Evolutionary conservation across 1,140 invertebrate species (phyloP), one percentile per base, ranked within the genome.

Genomic region (Dendroctonus valens): DNA sequence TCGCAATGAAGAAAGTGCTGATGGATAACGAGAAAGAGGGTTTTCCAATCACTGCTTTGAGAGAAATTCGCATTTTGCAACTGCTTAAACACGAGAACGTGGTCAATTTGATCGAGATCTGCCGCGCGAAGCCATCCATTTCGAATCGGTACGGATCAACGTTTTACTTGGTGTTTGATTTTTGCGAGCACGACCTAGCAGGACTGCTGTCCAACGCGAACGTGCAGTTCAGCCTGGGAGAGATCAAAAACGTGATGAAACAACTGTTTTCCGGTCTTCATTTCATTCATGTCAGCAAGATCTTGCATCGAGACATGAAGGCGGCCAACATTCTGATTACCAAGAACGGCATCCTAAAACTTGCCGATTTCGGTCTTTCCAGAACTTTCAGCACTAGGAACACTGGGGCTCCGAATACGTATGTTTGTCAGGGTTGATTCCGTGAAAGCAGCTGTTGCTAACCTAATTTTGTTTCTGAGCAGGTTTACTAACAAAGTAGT

Each of bases 21-120:
- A 99, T 99, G 96, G 97, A 99, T 75, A 99, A 99, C 82, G 97
- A 99, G 83, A 98, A 98, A 81, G 97, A 99, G 86, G 96, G 97
- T 91, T 99, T 99, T 81, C 97, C 97, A 0, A 99, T 99, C 59
- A 99, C 97, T 48, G 97, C 97, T 0, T 77, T 99, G 42, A 82
- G 97, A 75, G 97, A 99, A 85, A 98, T 99, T 61, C 89, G 93
- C 74, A 99, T 99, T 74, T 77, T 99, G n/a, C 95, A 99, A 76
- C 81, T 95, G 11, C 75, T 99, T 0, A 97, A 97, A 79, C 94
- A 99, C 81, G 94, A 97, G 75, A 98, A 99, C 83, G 94, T 99
- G 41, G 95, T 99, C 0, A 96, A 95, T 81, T 82, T 99, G 7
- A 93, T 98, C 61, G 97, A 99, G 83, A 97, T 99, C 59, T 98